Evolutionary conservation across 37 sponge, comb jelly and placozoan species (phyloP).

Genomic region (Ephydatia muelleri): DNA sequence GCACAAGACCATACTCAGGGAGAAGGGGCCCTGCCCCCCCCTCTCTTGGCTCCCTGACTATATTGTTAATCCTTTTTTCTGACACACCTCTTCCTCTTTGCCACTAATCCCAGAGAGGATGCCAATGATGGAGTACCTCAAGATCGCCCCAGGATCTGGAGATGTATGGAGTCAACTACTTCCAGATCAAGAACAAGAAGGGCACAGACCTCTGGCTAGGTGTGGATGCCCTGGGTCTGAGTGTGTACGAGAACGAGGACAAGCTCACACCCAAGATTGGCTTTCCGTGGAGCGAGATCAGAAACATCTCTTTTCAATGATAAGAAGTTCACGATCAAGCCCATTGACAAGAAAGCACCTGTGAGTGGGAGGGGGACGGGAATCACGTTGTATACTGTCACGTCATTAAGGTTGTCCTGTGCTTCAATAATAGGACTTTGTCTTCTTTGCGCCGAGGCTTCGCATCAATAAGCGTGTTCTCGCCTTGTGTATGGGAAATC

Average conservation of each 20-base stretch:
- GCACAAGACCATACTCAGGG: slow-evolving; percentile 93
- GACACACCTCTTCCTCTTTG: too few species aligned
- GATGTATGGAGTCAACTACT: slow-evolving; percentile 99
- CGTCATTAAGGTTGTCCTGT: background rate
- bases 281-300: slow-evolving; percentile 99
- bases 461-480: slow-evolving; percentile 96
- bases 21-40: background rate
- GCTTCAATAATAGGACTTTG: slow-evolving; percentile 79
- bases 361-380: slow-evolving; percentile 44
- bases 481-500: slow-evolving; percentile 98
- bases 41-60: background rate
- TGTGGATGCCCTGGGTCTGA: slow-evolving; percentile 98
- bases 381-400: too few species aligned
- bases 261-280: slow-evolving; percentile 97
- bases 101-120: slow-evolving; percentile 84
- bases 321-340: slow-evolving; percentile 96
- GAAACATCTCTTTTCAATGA: slow-evolving; percentile 98
- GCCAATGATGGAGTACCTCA: slow-evolving; percentile 98
- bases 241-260: slow-evolving; percentile 95
- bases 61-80: too few species aligned
- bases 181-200: slow-evolving; percentile 96
- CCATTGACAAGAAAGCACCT: slow-evolving; percentile 96
- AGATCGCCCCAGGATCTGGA: slow-evolving; percentile 98
- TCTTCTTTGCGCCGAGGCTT: slow-evolving; percentile 90
- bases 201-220: slow-evolving; percentile 95